Evolutionary conservation across 2,113 vertebrate species (phyloP).

Genomic region (Ursus arctos): DNA sequence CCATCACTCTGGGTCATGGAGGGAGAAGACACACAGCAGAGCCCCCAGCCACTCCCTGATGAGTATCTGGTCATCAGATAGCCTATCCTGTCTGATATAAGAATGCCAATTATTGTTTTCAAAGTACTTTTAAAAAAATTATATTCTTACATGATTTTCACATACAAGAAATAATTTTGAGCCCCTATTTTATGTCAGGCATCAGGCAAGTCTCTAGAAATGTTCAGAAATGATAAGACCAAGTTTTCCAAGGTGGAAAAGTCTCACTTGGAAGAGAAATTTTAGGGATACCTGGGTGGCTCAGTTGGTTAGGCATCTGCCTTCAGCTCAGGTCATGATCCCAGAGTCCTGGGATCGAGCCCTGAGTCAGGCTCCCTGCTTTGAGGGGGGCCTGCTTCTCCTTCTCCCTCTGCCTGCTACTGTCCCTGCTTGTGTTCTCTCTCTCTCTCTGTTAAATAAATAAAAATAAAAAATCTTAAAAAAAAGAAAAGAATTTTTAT

Average conservation of each 20-base stretch:
- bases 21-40: background rate
- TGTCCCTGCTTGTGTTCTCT: too few relatives aligned
- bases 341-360: too few relatives aligned
- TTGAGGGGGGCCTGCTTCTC: too few relatives aligned
- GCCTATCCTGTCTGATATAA: background rate
- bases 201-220: background rate
- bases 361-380: too few relatives aligned
- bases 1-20: background rate
- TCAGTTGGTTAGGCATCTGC: too few relatives aligned
- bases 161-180: background rate
- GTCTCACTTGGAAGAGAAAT: background rate
- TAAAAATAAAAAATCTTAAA: too few relatives aligned
- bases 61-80: background rate
- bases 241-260: background rate
- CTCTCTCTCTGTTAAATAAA: too few relatives aligned
- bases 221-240: background rate
- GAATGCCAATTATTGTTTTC: background rate
- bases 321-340: too few relatives aligned
- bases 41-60: rapidly evolving
- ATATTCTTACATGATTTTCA: background rate
- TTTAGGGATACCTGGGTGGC: background rate
- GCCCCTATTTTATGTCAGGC: background rate
- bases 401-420: too few relatives aligned
- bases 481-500: background rate
- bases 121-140: background rate